These are phyloP conservation scores for Neuroterus valhalla DNA, from an alignment of 1,140 invertebrate species.

Conservation along the genomic window DNA sequence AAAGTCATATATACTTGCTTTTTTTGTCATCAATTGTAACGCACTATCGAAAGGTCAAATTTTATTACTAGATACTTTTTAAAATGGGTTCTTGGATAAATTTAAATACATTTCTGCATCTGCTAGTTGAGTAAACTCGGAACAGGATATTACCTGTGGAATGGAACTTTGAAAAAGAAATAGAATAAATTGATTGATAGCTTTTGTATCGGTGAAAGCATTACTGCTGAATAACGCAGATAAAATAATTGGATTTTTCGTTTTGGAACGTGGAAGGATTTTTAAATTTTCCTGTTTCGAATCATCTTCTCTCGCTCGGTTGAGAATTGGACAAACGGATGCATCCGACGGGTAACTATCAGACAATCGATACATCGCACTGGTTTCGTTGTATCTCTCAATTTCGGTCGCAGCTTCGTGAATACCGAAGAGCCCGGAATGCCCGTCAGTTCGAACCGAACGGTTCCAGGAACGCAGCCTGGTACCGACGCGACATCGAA, in stretches of 20 bases:
- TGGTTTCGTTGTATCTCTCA: constrained; percentile 71
- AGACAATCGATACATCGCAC: constrained; percentile 71
- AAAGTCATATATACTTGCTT: too few relatives aligned
- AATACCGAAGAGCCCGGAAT: constrained; percentile 68
- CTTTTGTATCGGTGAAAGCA: neutral
- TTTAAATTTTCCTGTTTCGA: constrained; percentile 9
- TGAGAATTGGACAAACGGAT: constrained; percentile 59
- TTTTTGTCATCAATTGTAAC: too few relatives aligned
- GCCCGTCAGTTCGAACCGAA: constrained; percentile 56
- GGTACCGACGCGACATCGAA: constrained; percentile 59
- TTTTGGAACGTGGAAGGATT: constrained; percentile 3
- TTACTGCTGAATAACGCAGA: neutral
- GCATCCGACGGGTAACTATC: constrained; percentile 66
- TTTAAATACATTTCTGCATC: too few relatives aligned
- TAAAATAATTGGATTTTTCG: constrained; percentile 19
- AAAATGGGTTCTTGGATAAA: too few relatives aligned
- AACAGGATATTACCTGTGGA: neutral
- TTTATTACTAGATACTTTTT: too few relatives aligned
- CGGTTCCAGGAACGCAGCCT: constrained; percentile 68
- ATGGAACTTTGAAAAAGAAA: neutral
- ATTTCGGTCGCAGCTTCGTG: constrained; percentile 69
- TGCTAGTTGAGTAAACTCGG: too few relatives aligned
- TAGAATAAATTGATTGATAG: neutral
- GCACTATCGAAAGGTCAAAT: too few relatives aligned
- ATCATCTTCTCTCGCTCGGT: constrained; percentile 37